phyloP scores from a whole-genome alignment of 2,113 vertebrate genomes.

The Scartelaos histophorus region DNA sequence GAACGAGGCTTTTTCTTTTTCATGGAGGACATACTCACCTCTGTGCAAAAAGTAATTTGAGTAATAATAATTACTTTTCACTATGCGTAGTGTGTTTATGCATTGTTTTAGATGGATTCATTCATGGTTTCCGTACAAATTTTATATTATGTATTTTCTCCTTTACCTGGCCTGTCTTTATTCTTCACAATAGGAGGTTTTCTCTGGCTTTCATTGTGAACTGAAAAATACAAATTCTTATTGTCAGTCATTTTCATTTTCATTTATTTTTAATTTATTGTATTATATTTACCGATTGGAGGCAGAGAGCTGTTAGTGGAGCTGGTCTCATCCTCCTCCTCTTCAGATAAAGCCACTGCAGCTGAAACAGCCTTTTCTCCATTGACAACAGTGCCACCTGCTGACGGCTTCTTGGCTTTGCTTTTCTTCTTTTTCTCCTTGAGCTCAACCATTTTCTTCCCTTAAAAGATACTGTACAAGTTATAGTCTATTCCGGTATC shows the following conservation, averaged over 20 bases:
- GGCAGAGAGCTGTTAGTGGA: not conserved
- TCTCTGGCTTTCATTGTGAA: slow-evolving; percentile 27
- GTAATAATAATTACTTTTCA: too few relatives aligned
- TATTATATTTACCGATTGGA: slow-evolving; percentile 38
- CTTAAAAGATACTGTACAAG: slow-evolving; percentile 59
- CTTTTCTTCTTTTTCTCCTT: slow-evolving; percentile 79
- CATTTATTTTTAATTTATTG: not conserved
- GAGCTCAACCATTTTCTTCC: slow-evolving; percentile 80
- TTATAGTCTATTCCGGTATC: too few relatives aligned
- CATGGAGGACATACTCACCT: slow-evolving; percentile 31
- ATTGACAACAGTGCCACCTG: slow-evolving; percentile 26
- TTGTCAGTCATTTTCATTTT: not conserved
- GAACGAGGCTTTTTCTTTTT: slow-evolving; percentile 93
- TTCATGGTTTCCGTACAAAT: too few relatives aligned
- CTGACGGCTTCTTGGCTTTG: slow-evolving; percentile 77
- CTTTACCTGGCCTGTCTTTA: slow-evolving; percentile 85
- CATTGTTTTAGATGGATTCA: too few relatives aligned
- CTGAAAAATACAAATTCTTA: slow-evolving; percentile 34
- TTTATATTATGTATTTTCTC: too few relatives aligned
- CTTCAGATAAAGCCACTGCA: slow-evolving; percentile 60
- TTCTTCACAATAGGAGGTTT: slow-evolving; percentile 68
- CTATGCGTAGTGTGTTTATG: too few relatives aligned
- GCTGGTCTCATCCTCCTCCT: slow-evolving; percentile 65
- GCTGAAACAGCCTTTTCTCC: slow-evolving; percentile 59
- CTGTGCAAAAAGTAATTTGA: not conserved